These are phyloP conservation scores for Poeciliopsis occidentalis DNA, from an alignment of 2,113 vertebrate species.

Conservation along the genomic window DNA sequence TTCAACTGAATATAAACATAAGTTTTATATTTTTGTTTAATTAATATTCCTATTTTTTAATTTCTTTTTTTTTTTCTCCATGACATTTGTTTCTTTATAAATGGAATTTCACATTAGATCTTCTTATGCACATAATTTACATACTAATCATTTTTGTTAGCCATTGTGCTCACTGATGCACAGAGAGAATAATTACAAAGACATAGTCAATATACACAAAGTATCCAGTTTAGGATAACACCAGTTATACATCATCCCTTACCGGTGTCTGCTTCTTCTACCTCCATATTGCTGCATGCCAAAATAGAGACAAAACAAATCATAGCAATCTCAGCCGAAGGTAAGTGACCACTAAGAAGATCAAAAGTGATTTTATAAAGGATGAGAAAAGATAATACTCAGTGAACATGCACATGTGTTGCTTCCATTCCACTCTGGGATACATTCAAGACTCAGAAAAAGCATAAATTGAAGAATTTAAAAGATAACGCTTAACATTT, in stretches of 20 bases:
- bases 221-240: too few species aligned
- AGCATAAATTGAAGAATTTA: neutral
- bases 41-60: too few species aligned
- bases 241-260: slow-evolving; percentile 41
- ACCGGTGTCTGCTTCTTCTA: slow-evolving; percentile 77
- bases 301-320: slow-evolving; percentile 47
- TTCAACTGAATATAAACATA: too few species aligned
- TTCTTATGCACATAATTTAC: too few species aligned
- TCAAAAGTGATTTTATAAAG: neutral
- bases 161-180: too few species aligned
- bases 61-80: too few species aligned
- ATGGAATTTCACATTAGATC: too few species aligned
- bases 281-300: slow-evolving; percentile 79
- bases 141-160: too few species aligned
- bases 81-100: too few species aligned
- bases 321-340: neutral
- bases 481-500: slow-evolving; percentile 3
- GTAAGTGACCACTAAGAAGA: neutral
- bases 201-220: too few species aligned
- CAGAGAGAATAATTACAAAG: too few species aligned
- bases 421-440: neutral
- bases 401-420: neutral
- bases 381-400: neutral
- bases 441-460: neutral
- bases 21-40: too few species aligned